These are phyloP conservation scores for Rhinoraja longicauda DNA, from an alignment of 2,797 vertebrate genomes.

Conservation along the genomic window DNA sequence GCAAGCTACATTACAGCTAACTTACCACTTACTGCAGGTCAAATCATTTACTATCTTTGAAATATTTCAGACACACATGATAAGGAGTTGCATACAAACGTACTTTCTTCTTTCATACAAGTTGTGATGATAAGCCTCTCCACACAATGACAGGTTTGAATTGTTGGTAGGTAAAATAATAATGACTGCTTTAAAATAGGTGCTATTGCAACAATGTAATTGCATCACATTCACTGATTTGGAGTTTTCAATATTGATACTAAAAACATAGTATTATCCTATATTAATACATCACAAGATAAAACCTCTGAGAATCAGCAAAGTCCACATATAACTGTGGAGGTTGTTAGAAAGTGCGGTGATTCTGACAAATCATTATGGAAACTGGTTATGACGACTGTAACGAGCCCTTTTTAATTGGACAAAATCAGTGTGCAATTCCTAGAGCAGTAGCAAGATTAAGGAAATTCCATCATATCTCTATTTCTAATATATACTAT, in stretches of 20 bases:
- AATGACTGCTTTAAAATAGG: neutral
- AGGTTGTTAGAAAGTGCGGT: neutral
- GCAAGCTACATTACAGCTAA: too few relatives aligned
- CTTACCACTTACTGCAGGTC: neutral
- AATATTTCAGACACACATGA: neutral
- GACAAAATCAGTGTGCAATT: conserved; percentile 16
- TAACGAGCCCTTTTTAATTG: conserved; percentile 27
- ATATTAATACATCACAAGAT: neutral
- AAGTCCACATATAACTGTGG: conserved; percentile 15
- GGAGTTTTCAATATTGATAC: neutral
- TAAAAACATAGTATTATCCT: neutral
- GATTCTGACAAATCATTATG: conserved; percentile 9
- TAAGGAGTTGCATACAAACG: neutral
- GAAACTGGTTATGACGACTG: conserved; percentile 30
- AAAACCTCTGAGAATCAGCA: conserved; percentile 25
- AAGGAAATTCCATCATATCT: conserved; percentile 15
- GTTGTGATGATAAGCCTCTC: neutral
- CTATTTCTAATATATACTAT: conserved; percentile 21
- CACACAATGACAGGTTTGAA: neutral
- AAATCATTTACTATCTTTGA: neutral
- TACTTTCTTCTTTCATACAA: neutral
- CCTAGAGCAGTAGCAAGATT: conserved; percentile 21
- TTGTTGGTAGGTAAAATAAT: neutral
- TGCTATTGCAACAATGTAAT: neutral
- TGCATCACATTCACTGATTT: neutral